Conservation (phyloP, 2,797 vertebrate species). For the Moxostoma hubbsi region DNA sequence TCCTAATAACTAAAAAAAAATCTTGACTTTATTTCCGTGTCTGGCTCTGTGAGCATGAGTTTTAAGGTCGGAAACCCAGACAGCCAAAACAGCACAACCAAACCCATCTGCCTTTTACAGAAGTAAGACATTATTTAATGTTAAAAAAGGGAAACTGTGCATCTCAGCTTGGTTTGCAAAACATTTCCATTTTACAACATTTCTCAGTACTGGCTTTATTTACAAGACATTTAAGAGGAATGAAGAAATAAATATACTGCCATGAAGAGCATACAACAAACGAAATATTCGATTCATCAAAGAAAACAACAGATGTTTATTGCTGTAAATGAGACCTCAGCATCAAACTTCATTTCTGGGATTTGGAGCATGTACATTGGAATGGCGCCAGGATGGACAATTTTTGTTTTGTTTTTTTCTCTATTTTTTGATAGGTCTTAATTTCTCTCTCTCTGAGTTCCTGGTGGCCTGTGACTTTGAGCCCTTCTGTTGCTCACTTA, state of each 20-base stretch:
- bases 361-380: neutral
- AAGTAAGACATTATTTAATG: conserved; percentile 57
- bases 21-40: conserved; percentile 24
- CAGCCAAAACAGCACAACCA: conserved; percentile 59
- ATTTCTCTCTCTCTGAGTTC: neutral
- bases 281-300: conserved; percentile 28
- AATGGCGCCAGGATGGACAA: neutral
- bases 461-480: conserved; percentile 9
- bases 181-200: conserved; percentile 56
- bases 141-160: conserved; percentile 46
- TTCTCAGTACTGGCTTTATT: conserved; percentile 52
- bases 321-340: conserved; percentile 39
- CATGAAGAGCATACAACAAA: conserved; percentile 32
- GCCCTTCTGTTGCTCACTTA: conserved; percentile 78
- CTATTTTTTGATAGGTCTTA: neutral
- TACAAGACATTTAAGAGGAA: conserved; percentile 43
- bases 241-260: conserved; percentile 43
- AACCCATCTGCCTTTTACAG: conserved; percentile 54
- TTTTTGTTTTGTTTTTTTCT: neutral
- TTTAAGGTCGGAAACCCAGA: conserved; percentile 30
- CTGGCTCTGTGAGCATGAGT: conserved; percentile 39
- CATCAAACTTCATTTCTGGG: conserved; percentile 46
- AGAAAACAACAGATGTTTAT: conserved; percentile 3
- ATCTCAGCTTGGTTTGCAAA: conserved; percentile 51
- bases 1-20: neutral